phyloP scores from a whole-genome alignment of 2,797 vertebrate species.

The Octomys mimax region DNA sequence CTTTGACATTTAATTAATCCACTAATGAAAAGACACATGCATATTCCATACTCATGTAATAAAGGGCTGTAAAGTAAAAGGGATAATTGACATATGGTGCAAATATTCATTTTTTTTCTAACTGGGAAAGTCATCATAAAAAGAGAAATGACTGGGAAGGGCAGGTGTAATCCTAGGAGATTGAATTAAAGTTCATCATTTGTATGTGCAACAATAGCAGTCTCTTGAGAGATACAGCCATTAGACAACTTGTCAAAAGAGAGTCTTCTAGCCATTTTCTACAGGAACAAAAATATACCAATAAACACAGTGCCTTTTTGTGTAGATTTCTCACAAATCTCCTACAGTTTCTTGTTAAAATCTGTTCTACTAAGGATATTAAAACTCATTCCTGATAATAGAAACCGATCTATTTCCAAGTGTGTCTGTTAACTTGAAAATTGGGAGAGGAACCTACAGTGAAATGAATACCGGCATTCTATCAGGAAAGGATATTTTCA shows the following conservation, averaged over 20 bases:
- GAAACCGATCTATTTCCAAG: slow-evolving; percentile 10
- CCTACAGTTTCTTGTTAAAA: slow-evolving; percentile 14
- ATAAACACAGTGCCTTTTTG: neutral
- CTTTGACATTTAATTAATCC: neutral
- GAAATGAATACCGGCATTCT: neutral
- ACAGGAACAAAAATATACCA: neutral
- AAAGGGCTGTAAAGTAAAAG: neutral
- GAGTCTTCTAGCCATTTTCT: neutral
- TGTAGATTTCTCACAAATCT: neutral
- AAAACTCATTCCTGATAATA: neutral
- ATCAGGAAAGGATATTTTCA: neutral
- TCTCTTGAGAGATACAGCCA: neutral
- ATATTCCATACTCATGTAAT: neutral
- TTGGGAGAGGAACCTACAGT: neutral
- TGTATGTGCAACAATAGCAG: neutral
- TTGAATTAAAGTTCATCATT: neutral
- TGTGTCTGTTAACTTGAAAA: slow-evolving; percentile 12
- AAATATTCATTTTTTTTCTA: neutral
- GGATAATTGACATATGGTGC: neutral
- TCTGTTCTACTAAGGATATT: neutral
- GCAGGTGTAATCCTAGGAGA: neutral
- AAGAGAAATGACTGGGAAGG: neutral
- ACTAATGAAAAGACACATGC: neutral
- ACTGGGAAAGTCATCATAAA: neutral
- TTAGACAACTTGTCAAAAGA: neutral